phyloP scores from a whole-genome alignment of 2,113 vertebrate genomes.

The Terrapene triunguis region DNA sequence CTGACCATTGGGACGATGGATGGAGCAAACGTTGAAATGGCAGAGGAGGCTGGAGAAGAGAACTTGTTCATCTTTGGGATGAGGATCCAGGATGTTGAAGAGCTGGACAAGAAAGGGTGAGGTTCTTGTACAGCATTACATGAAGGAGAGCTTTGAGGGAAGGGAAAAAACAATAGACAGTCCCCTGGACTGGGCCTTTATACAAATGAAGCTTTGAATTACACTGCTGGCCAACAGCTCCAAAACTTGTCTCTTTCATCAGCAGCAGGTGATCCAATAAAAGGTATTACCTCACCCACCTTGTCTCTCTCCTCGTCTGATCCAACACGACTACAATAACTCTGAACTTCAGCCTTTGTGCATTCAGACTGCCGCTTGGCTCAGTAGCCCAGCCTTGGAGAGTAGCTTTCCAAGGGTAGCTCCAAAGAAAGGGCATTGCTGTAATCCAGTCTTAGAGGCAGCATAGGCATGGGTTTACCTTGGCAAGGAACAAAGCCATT shows the following conservation, averaged over 20 bases:
- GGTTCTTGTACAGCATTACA: neutral
- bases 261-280: neutral
- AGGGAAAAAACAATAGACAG: no score
- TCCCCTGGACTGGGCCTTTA: neutral
- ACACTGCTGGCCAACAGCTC: neutral
- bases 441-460: neutral
- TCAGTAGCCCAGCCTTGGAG: neutral
- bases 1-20: constrained; percentile 99
- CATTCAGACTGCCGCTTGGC: neutral
- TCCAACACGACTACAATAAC: neutral
- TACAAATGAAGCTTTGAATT: neutral
- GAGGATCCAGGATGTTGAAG: constrained; percentile 90
- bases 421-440: neutral
- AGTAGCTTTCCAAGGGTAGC: neutral
- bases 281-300: neutral
- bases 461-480: neutral
- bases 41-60: constrained; percentile 94
- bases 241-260: neutral
- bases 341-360: neutral
- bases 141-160: neutral
- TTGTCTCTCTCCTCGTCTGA: neutral
- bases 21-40: constrained; percentile 98
- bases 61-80: constrained; percentile 99
- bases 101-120: constrained; percentile 92
- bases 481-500: neutral